phyloP scores from a whole-genome alignment of 2,888 invertebrate genomes.

The Nomada lathburiana region DNA sequence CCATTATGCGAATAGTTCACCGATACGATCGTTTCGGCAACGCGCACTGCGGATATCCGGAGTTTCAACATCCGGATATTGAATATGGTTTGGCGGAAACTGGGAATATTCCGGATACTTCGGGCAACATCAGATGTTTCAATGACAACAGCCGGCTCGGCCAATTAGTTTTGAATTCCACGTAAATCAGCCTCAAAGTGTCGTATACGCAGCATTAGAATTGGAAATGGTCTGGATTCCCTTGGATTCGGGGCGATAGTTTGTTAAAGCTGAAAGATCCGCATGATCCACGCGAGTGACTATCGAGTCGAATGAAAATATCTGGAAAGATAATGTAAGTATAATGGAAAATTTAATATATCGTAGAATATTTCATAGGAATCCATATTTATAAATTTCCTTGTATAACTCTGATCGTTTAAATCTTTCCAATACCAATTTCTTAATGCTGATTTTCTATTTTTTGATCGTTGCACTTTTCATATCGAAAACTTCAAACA shows the following conservation, averaged over 20 bases:
- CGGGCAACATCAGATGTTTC: conserved; percentile 58
- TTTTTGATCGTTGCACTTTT: no score
- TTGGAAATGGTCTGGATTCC: conserved; percentile 21
- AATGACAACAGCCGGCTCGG: conserved; percentile 54
- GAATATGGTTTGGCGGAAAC: conserved; percentile 68
- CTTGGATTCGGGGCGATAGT: conserved; percentile 8
- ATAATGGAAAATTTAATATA: background rate
- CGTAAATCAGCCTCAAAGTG: conserved; percentile 36
- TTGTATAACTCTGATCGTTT: no score
- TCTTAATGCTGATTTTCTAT: no score
- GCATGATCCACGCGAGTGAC: background rate
- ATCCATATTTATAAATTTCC: no score
- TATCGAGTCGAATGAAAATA: background rate
- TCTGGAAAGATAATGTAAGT: background rate
- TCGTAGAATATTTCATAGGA: no score
- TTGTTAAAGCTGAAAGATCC: conserved; percentile 14
- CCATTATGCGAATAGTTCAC: conserved; percentile 69
- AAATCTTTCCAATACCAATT: no score
- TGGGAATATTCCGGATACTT: conserved; percentile 67
- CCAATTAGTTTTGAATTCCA: conserved; percentile 60
- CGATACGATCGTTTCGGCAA: conserved; percentile 68
- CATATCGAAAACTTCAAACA: no score
- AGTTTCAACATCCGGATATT: conserved; percentile 69
- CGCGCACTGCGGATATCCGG: conserved; percentile 65
- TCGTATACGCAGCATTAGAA: conserved; percentile 25